These are phyloP conservation scores for Burhinus oedicnemus DNA, from an alignment of 2,113 vertebrate genomes.

Conservation along the genomic window DNA sequence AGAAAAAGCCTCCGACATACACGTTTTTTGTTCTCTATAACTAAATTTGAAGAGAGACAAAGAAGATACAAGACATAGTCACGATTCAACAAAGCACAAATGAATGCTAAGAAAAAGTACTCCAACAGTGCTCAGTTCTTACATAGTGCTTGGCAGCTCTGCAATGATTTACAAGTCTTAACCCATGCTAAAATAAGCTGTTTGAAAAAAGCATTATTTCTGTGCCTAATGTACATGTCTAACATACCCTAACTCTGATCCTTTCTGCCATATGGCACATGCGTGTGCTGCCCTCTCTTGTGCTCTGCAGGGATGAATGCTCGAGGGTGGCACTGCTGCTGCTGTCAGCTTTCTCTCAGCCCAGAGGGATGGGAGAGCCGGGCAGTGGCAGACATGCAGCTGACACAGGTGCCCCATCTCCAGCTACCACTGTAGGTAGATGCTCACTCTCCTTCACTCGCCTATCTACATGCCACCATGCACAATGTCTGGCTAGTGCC, in stretches of 20 bases:
- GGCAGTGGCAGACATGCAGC: accelerated
- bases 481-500: too few relatives aligned
- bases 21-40: neutral
- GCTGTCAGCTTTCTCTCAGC: neutral
- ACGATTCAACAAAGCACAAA: neutral
- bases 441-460: neutral
- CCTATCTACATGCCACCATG: accelerated
- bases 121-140: neutral
- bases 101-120: neutral
- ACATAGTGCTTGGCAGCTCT: neutral
- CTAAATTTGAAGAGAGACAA: neutral
- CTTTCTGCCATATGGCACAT: accelerated
- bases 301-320: neutral
- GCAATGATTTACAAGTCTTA: neutral
- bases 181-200: neutral
- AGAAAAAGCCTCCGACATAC: neutral
- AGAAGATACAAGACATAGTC: neutral
- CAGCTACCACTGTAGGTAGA: neutral
- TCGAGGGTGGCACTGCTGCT: neutral
- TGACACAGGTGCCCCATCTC: neutral
- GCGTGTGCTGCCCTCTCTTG: neutral
- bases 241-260: neutral
- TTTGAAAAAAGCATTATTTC: neutral
- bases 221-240: accelerated
- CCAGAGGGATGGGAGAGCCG: too few relatives aligned